Evolutionary conservation across 2,113 vertebrate genomes (phyloP), one percentile per base, ranked within the genome.

Genomic region (Kryptolebias marmoratus): DNA sequence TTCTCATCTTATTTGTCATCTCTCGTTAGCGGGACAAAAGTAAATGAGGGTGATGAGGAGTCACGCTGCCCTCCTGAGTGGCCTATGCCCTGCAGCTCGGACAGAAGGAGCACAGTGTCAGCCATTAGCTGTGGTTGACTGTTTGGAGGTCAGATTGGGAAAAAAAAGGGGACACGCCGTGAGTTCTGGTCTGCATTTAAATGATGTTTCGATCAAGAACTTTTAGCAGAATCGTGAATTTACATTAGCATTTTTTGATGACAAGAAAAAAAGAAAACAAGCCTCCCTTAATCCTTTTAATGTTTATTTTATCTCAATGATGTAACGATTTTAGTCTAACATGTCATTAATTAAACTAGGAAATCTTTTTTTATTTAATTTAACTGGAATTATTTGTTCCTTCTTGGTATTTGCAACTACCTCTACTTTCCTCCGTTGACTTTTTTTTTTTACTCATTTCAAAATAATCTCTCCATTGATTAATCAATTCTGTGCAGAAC

Each of bases 1-100:
- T 71, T 75, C 83, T 82, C 81, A 60, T 79, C 75, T 72, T 72
- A 83, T 87, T 85, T 84, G 79, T 85, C 76, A 60, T 73, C 59
- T 64, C 73, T 89, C 47, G 66, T 91, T 88, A 87, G 83, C 15
- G 3, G 30, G 55, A 6, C 59, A 0, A 1, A 22, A 58, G 75
- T 80, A 83, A 86, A 82, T 61, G 82, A 80, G 87, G 79, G 28
- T 15, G 73, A 79, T 39, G 80, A 79, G 77, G 56, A 86, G 84
- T 74, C 79, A 47, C 14, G 6, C 42, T 52, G 66, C 68, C 77
- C 77, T 78, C 73, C 63, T 48, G 56, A 75, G 74, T 77, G 81
- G 66, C 72, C 75, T 22, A 14, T 57, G 81, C 71, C 82, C 71
- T 7, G 73, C 78, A 59, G 77, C 71, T 50, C 6, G 69, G 81